Evolutionary conservation across 2,888 invertebrate species (phyloP), one percentile per base, ranked within the genome.

Genomic region (Gymnocheta viridis): DNA sequence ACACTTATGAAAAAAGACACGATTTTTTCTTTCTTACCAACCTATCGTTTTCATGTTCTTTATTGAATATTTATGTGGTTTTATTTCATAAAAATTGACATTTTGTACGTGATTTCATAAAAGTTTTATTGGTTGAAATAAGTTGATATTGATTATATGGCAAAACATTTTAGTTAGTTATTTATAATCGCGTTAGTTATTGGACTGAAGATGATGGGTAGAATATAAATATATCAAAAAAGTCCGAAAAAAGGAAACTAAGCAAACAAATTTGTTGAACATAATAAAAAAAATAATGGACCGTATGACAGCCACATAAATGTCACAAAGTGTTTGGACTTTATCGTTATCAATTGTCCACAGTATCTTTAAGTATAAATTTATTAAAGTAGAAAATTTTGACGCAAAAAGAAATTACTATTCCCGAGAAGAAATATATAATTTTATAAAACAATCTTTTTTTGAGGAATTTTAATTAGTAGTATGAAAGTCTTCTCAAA

Each of bases 101-200:
- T 76, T 79, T 66, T 73, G 85, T 87, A 87, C 86, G 86, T 87
- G 86, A 87, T 86, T 85, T 86, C 44, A 82, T 78, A 85, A 86
- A 82, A 56, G 85, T 86, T 85, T 83, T 79, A 73, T 62, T 56
- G 27, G 64, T 17, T 54, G 27, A 22, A 24, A 38, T 17, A 44
- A 74, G 69, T 60, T 58, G 67, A 67, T 60, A 67, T 17, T 51
- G 32, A 44, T 29, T 64, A 73, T n/a, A n/a, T 38, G 22, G 60
- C 38, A 24, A 38, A 32, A 35, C 27, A 32, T 32, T 66, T 66
- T 66, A 14, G 32, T 35, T 22, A 29, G 9, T 51, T 35, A 67
- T 35, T 51, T 66, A 49, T 49, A 35, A 66, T 32, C 47, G 19
- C 32, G 27, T 66, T 66, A 49, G 49, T 49, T 66, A 24, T 66